phyloP scores from a whole-genome alignment of 2,113 vertebrate species.

The Falcunculus frontatus region DNA sequence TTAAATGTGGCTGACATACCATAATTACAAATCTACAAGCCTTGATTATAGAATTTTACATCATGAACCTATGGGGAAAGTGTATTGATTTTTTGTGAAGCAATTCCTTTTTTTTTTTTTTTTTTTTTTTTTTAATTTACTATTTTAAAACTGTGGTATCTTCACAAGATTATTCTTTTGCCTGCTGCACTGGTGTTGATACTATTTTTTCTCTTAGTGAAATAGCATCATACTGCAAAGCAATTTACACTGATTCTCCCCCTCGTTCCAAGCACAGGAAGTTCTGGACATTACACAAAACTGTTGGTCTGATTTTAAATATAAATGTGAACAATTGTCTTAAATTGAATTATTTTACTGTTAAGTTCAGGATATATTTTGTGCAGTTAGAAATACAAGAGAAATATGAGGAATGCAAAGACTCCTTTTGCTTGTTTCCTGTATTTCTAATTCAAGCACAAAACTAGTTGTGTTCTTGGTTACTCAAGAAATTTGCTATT shows the following conservation, averaged over 20 bases:
- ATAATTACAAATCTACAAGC: conserved; percentile 87
- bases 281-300: neutral
- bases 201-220: neutral
- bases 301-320: neutral
- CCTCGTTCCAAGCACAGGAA: neutral
- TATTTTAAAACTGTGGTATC: conserved; percentile 58
- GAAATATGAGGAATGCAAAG: neutral
- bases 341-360: neutral
- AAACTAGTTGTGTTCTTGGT: neutral
- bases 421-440: neutral
- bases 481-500: neutral
- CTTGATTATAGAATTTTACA: conserved; percentile 86
- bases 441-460: neutral
- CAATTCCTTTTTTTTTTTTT: neutral
- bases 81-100: conserved; percentile 75
- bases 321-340: neutral
- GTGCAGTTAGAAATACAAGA: too few species aligned
- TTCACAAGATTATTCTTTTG: conserved; percentile 51
- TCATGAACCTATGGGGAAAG: conserved; percentile 78
- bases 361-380: neutral
- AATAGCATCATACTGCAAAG: neutral
- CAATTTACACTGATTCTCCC: neutral
- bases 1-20: conserved; percentile 90
- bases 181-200: neutral
- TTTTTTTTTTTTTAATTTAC: conserved; percentile 24